A percentile compares a stretch with the other conserved stretches of the same genome.
Conservation (phyloP, 2,113 vertebrate species). For the Spermophilus dauricus region DNA sequence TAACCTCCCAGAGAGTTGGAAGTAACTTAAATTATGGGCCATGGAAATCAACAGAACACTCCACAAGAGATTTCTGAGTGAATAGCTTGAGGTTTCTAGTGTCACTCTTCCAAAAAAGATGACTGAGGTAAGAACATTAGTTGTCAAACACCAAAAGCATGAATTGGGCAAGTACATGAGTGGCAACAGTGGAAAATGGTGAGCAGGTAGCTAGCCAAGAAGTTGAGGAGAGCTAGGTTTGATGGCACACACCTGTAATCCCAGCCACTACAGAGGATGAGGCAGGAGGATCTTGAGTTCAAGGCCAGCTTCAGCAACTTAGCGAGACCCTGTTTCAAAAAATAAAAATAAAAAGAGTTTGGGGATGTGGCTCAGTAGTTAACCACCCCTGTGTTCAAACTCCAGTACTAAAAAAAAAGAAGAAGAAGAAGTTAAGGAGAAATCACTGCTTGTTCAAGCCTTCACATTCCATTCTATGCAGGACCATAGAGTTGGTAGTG, state of each 20-base stretch:
- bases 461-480: background rate
- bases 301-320: too few relatives aligned
- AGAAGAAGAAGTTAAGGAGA: background rate
- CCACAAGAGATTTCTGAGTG: background rate
- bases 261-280: too few relatives aligned
- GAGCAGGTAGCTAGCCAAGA: background rate
- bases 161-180: background rate
- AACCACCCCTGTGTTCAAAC: too few relatives aligned
- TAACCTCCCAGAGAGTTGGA: background rate
- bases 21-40: background rate
- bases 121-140: background rate
- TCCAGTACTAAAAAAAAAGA: too few relatives aligned
- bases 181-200: background rate
- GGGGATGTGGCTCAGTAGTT: too few relatives aligned
- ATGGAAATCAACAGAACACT: background rate
- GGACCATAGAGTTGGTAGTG: background rate
- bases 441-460: background rate
- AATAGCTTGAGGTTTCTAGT: conserved; percentile 20
- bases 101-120: background rate
- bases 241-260: too few relatives aligned
- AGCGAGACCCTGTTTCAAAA: too few relatives aligned
- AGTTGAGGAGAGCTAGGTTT: too few relatives aligned
- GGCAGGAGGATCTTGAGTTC: too few relatives aligned
- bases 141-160: background rate
- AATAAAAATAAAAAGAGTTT: too few relatives aligned